Conservation (phyloP, 1,140 invertebrate species). For the Dreissena rostriformis region DNA sequence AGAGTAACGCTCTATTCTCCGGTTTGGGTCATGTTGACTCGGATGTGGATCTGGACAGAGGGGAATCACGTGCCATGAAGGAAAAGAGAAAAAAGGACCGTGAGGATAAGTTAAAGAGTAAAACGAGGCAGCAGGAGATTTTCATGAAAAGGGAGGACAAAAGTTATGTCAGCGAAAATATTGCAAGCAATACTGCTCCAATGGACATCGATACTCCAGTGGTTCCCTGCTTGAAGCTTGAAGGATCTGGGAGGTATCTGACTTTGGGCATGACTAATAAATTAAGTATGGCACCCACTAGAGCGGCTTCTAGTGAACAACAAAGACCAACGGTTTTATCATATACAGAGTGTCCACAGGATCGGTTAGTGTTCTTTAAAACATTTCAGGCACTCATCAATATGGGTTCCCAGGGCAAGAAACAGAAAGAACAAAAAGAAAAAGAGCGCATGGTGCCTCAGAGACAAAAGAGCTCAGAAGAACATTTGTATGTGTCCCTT, state of each 20-base stretch:
- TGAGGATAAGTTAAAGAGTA: constrained; percentile 66
- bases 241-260: constrained; percentile 60
- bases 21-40: constrained; percentile 70
- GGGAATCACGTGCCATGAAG: constrained; percentile 61
- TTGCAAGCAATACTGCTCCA: constrained; percentile 60
- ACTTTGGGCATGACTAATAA: constrained; percentile 35
- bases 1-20: constrained; percentile 65
- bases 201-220: constrained; percentile 59
- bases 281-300: constrained; percentile 28
- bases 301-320: neutral
- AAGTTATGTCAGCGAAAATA: constrained; percentile 28
- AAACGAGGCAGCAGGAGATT: constrained; percentile 66
- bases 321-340: neutral
- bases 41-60: constrained; percentile 71
- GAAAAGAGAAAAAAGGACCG: constrained; percentile 63
- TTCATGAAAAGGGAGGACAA: constrained; percentile 71
- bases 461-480: constrained; percentile 89
- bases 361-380: constrained; percentile 85
- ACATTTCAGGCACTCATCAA: constrained; percentile 88
- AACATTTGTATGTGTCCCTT: constrained; percentile 92
- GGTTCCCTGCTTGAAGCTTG: constrained; percentile 57
- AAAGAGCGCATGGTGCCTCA: constrained; percentile 71
- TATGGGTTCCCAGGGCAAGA: constrained; percentile 86
- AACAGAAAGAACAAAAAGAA: constrained; percentile 81
- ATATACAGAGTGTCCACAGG: constrained; percentile 79